These are phyloP conservation scores for Notocelia uddmanniana DNA, from an alignment of 2,888 invertebrate species.

Conservation along the genomic window DNA sequence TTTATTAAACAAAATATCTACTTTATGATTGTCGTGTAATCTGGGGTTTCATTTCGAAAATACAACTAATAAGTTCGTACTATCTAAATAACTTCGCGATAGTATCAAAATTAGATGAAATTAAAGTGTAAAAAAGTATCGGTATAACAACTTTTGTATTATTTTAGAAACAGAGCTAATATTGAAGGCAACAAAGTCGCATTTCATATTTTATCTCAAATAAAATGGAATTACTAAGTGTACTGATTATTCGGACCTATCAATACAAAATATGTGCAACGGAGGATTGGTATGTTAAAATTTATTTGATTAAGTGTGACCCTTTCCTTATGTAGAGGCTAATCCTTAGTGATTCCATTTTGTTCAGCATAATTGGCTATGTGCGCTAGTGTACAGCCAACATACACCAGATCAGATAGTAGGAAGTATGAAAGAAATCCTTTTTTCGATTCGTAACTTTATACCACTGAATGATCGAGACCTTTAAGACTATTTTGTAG, in stretches of 20 bases:
- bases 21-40: no score
- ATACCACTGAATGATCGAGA: no score
- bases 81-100: neutral
- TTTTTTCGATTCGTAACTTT: no score
- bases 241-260: slow-evolving; percentile 46
- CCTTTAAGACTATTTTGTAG: no score
- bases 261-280: slow-evolving; percentile 20
- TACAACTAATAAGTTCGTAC: no score
- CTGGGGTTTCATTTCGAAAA: no score
- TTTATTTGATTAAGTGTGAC: slow-evolving; percentile 57
- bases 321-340: slow-evolving; percentile 58
- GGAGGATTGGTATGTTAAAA: slow-evolving; percentile 60
- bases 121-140: no score
- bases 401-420: neutral
- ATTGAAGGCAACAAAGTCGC: neutral
- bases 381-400: neutral
- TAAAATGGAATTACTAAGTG: slow-evolving; percentile 80
- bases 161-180: neutral
- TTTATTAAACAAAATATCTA: no score
- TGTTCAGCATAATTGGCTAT: slow-evolving; percentile 42
- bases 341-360: slow-evolving; percentile 77
- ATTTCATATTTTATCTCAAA: slow-evolving; percentile 47
- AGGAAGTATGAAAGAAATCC: no score
- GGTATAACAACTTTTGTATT: neutral
- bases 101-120: neutral